Conservation (phyloP, 2,113 vertebrate genomes). For the Sinocyclocheilus maitianheensis region DNA sequence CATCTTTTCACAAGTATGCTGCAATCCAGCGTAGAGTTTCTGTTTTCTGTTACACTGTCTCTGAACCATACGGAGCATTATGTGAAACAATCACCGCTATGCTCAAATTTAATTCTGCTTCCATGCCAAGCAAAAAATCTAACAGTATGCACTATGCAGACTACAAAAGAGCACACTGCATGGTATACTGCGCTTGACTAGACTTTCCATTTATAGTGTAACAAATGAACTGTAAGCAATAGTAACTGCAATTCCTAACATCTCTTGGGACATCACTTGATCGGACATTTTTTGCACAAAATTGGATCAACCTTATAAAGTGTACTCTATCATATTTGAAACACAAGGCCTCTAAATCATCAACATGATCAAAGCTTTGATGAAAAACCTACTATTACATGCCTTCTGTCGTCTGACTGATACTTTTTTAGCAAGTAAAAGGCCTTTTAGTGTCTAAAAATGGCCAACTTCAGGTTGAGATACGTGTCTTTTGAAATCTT, state of each 20-base stretch:
- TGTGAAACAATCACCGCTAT: neutral
- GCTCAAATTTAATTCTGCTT: neutral
- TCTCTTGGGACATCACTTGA: neutral
- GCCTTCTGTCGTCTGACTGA: too few relatives aligned
- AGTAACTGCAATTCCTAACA: neutral
- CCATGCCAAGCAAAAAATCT: neutral
- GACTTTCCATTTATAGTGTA: neutral
- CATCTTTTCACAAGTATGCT: constrained; percentile 39
- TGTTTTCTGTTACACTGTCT: neutral
- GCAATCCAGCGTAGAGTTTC: neutral
- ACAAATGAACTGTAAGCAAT: neutral
- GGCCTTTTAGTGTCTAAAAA: too few relatives aligned
- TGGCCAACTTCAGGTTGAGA: too few relatives aligned
- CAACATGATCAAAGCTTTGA: too few relatives aligned
- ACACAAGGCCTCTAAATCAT: neutral
- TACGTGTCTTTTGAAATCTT: neutral
- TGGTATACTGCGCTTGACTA: neutral
- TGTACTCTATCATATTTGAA: neutral
- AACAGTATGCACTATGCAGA: neutral
- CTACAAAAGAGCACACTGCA: neutral
- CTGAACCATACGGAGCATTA: neutral
- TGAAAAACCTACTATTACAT: too few relatives aligned
- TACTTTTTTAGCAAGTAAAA: too few relatives aligned
- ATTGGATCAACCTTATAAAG: neutral
- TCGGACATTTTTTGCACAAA: neutral